A percentile compares a stretch with the other conserved stretches of the same genome.
Conservation (phyloP, 1,140 invertebrate species). For the Pygmarrhopalites habei region DNA sequence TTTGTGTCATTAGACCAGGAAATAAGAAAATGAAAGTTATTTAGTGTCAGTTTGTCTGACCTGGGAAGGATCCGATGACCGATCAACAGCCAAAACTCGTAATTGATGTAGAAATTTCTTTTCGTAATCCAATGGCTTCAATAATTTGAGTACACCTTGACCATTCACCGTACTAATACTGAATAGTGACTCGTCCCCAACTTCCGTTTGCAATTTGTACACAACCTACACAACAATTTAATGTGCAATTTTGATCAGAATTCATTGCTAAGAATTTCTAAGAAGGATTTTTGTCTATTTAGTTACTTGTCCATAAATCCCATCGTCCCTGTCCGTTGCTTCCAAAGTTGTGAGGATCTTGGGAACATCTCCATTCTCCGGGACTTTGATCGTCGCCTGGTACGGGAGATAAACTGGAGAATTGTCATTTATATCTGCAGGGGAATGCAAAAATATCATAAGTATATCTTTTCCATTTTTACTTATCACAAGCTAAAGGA, state of each 20-base stretch:
- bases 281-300: too few relatives aligned
- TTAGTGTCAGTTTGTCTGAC: too few relatives aligned
- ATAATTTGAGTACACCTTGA: conserved; percentile 73
- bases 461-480: too few relatives aligned
- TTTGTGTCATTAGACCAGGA: too few relatives aligned
- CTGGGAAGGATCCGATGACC: conserved; percentile 47
- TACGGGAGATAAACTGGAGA: conserved; percentile 78
- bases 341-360: conserved; percentile 70
- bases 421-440: conserved; percentile 33
- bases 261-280: too few relatives aligned
- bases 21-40: too few relatives aligned
- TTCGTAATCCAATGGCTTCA: conserved; percentile 76
- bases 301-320: conserved; percentile 76
- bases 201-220: conserved; percentile 61
- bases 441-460: too few relatives aligned
- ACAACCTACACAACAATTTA: conserved; percentile 46
- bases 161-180: conserved; percentile 74
- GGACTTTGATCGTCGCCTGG: conserved; percentile 67
- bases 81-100: conserved; percentile 71
- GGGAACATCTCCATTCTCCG: conserved; percentile 63
- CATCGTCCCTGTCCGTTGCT: conserved; percentile 81
- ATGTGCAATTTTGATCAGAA: too few relatives aligned
- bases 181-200: conserved; percentile 67
- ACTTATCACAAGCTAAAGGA: too few relatives aligned
- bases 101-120: conserved; percentile 79